Evolutionary conservation across 2,797 vertebrate genomes (phyloP).

Genomic region (Aratinga solstitialis): DNA sequence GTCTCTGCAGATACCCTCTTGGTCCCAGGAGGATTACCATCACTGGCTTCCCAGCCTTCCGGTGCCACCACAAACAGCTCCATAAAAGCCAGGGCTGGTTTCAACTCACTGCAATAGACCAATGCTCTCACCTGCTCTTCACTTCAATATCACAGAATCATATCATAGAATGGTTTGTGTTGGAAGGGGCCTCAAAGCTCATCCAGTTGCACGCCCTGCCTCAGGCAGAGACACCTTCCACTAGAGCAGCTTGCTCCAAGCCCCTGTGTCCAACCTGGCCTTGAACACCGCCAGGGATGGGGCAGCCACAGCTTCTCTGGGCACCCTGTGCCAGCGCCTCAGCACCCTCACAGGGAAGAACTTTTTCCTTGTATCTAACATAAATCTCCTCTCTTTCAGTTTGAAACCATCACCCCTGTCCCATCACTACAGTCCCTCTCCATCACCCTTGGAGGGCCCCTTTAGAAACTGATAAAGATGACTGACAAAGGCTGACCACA

Average conservation of each 20-base stretch:
- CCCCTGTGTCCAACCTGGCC: too few species aligned
- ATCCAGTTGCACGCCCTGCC: not conserved
- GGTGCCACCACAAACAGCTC: rapidly evolving
- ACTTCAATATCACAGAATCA: rapidly evolving
- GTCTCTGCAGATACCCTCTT: too few species aligned
- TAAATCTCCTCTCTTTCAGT: not conserved
- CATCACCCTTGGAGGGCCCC: not conserved
- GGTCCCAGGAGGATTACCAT: not conserved
- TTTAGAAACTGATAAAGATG: not conserved
- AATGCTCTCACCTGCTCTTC: not conserved
- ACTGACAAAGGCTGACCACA: rapidly evolving
- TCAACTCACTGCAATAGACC: rapidly evolving
- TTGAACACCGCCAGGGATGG: too few species aligned
- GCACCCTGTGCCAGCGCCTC: too few species aligned
- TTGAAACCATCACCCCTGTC: not conserved
- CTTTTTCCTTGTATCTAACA: too few species aligned
- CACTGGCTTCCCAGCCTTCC: not conserved
- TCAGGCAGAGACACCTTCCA: too few species aligned
- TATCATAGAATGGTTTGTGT: not conserved
- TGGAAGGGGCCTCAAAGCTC: not conserved
- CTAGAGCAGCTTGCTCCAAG: too few species aligned
- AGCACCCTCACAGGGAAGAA: too few species aligned
- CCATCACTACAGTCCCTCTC: not conserved
- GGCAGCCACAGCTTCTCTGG: too few species aligned
- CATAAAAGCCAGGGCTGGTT: not conserved